Conservation (phyloP, 92 coral and sea anemone genomes). For the Siderastrea radians region DNA sequence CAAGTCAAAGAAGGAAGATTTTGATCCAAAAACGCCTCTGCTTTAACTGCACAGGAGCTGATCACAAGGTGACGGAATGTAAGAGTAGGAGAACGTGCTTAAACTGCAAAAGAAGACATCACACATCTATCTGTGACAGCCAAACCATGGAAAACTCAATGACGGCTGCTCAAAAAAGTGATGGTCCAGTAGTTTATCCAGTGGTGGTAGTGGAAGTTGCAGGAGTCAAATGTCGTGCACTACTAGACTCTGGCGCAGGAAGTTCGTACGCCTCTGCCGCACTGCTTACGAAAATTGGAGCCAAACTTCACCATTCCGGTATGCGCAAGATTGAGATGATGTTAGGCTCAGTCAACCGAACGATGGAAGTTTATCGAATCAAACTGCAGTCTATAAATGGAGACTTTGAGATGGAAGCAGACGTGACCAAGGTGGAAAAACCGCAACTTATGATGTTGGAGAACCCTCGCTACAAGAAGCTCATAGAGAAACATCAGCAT, state of each 20-base stretch:
- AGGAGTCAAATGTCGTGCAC: slow-evolving; percentile 51
- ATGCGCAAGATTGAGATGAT: slow-evolving; percentile 50
- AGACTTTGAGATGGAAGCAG: slow-evolving; percentile 27
- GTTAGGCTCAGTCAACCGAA: slow-evolving; percentile 24
- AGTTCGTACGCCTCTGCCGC: slow-evolving; percentile 53
- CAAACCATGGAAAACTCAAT: slow-evolving; percentile 17
- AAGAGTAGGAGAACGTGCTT: too few species aligned
- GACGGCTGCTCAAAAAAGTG: slow-evolving; percentile 21
- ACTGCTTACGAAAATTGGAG: slow-evolving; percentile 22
- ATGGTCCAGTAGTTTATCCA: slow-evolving; percentile 44
- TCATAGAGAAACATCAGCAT: slow-evolving; percentile 23
- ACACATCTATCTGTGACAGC: slow-evolving; percentile 38
- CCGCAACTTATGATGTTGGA: slow-evolving; percentile 43
- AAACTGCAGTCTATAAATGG: slow-evolving; percentile 29
- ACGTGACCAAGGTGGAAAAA: slow-evolving; percentile 51
- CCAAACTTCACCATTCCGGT: slow-evolving; percentile 39
- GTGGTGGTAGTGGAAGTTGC: slow-evolving; percentile 44
- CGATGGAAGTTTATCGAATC: slow-evolving; percentile 41
- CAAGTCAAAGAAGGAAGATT: too few species aligned
- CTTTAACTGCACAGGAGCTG: too few species aligned
- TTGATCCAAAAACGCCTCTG: too few species aligned
- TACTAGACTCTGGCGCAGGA: slow-evolving; percentile 26
- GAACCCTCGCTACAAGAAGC: slow-evolving; percentile 51
- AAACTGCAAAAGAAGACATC: too few species aligned
- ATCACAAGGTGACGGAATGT: too few species aligned